phyloP scores from a whole-genome alignment of 2,888 invertebrate species.

The Drosophila niveifrons region DNA sequence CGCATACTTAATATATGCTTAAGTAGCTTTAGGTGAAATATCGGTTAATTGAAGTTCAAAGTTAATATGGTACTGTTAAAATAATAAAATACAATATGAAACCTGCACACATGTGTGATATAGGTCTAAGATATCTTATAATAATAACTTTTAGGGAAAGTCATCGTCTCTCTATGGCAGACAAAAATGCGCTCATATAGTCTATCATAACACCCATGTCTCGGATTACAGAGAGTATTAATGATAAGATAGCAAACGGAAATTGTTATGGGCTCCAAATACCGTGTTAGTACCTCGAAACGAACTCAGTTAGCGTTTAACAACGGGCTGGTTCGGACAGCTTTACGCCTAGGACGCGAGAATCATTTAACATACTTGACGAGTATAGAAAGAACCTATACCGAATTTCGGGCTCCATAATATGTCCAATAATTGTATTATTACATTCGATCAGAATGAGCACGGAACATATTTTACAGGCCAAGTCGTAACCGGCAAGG shows the following conservation, averaged over 20 bases:
- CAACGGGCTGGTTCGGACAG: slow-evolving; percentile 53
- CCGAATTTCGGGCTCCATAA: background rate
- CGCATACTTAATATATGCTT: background rate
- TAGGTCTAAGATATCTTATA: background rate
- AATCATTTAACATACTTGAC: background rate
- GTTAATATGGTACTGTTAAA: background rate
- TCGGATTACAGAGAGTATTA: slow-evolving; percentile 37
- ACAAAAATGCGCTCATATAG: background rate
- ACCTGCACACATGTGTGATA: background rate
- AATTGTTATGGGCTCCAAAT: slow-evolving; percentile 19
- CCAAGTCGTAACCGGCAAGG: slow-evolving; percentile 82
- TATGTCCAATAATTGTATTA: slow-evolving; percentile 82
- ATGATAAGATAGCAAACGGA: slow-evolving; percentile 43
- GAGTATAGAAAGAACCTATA: background rate
- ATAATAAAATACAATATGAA: background rate
- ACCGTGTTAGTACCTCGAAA: slow-evolving; percentile 20
- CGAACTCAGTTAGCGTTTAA: slow-evolving; percentile 53
- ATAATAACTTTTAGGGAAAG: background rate
- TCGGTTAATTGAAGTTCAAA: background rate
- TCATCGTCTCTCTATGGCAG: background rate
- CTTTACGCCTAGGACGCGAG: slow-evolving; percentile 7
- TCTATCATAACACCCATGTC: slow-evolving; percentile 10
- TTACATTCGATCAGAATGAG: slow-evolving; percentile 87
- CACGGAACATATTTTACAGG: slow-evolving; percentile 87
- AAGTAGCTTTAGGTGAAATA: background rate